Base-by-base conservation (phyloP, 1,140 invertebrate genomes). In the Hydropsyche tenuis region DNA sequence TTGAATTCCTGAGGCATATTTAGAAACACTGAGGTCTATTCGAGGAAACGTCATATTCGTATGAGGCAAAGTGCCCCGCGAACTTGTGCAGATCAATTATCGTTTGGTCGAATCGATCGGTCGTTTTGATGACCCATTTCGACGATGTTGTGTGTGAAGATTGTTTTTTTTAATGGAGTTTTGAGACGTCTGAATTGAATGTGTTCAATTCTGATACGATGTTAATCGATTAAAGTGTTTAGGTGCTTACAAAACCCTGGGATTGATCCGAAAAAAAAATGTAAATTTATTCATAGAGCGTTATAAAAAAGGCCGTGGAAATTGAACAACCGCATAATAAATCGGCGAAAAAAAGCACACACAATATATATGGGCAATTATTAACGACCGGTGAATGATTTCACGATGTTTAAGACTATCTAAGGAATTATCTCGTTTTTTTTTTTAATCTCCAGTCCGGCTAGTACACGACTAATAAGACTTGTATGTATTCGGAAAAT, bases 221-320 rank as follows among this genome's bases (percentile, higher is more conserved):
- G 30, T 37, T 37, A 37, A 37, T 37, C 30, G 30, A 37, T 37
- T 37, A 37, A 3, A 37, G 3, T 9, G 30, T 37, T 37, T 37
- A 37, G 30, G 30, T 9, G 9, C 30, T 37, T 37, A 37, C 30
- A 37, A 60, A 60, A 60, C 56, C 56, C 56, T 60, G 56, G 9
- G 7, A 12, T 60, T 14, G 56, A 7, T 27, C 20, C 14, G 27
- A 65, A 68, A 68, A 68, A 68, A 23, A 51, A 18, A 68, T 48
- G 65, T 48, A 68, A 68, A 68, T 68, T 68, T 68, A 68, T 68
- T 68, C 65, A 68, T 68, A 68, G 63, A 60, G 65, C 6, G 65
- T 48, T 25, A 27, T 68, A 68, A 68, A 68, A 68, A 68, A 68
- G 65, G 46, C 45, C 20, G 46, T 43, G 42, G 65, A 68, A 51